These are phyloP conservation scores for Scytalopus superciliaris DNA, from an alignment of 2,113 vertebrate species.

Conservation along the genomic window DNA sequence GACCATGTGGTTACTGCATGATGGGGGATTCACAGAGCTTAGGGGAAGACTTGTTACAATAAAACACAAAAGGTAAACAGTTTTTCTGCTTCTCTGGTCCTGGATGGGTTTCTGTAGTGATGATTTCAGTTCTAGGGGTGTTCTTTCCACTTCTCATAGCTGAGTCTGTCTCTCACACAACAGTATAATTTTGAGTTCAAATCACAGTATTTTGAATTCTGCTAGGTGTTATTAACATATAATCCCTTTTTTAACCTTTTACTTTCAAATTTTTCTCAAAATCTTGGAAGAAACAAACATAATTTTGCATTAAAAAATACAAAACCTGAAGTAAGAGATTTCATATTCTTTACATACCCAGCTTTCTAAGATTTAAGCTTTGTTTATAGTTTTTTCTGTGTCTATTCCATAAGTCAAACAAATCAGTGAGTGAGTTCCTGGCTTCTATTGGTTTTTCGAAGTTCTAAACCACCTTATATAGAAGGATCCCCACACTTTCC, in stretches of 20 bases:
- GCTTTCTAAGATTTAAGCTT: background rate
- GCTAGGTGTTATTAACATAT: background rate
- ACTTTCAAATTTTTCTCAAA: background rate
- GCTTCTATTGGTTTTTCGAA: background rate
- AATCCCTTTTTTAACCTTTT: background rate
- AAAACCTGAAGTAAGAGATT: background rate
- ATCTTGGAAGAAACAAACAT: background rate
- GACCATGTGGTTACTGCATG: too few relatives aligned
- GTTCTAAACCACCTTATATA: background rate
- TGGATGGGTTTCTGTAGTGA: too few relatives aligned
- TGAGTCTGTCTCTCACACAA: too few relatives aligned
- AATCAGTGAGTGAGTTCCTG: background rate
- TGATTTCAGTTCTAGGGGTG: too few relatives aligned
- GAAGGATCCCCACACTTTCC: background rate
- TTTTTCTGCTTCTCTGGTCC: too few relatives aligned
- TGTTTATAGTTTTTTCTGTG: background rate
- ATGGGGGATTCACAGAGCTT: too few relatives aligned
- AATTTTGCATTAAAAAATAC: background rate
- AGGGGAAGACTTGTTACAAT: too few relatives aligned
- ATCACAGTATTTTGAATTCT: background rate
- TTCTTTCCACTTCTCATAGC: too few relatives aligned
- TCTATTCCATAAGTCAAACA: background rate
- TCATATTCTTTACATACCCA: background rate
- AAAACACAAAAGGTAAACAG: too few relatives aligned
- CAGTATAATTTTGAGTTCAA: background rate